Conservation (phyloP, 2,888 invertebrate species). For the Pyrgus malvae region DNA sequence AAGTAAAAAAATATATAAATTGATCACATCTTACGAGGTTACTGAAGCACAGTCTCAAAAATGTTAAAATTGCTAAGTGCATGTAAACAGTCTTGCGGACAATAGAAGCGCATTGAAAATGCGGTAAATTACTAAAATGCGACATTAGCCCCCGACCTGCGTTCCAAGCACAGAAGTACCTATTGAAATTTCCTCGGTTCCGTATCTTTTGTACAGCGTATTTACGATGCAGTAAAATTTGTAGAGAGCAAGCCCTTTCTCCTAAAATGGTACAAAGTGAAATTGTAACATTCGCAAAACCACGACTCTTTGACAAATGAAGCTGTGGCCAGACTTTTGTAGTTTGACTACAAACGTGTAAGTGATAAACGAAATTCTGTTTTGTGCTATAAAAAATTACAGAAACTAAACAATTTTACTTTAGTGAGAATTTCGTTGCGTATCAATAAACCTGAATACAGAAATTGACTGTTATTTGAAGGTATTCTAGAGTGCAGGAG, state of each 20-base stretch:
- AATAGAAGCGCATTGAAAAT: slow-evolving; percentile 1
- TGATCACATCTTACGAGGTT: no score
- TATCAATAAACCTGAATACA: no score
- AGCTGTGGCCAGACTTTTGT: neutral
- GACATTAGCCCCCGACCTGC: neutral
- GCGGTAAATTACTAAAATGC: slow-evolving; percentile 1
- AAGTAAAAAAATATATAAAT: no score
- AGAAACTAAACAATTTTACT: no score
- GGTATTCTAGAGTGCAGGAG: no score
- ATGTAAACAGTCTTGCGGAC: neutral
- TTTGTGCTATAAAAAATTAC: no score
- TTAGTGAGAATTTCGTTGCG: no score
- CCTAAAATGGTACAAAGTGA: slow-evolving; percentile 6
- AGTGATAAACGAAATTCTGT: no score
- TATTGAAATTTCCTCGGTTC: slow-evolving; percentile 3
- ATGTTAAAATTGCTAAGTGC: no score
- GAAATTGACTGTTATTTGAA: no score
- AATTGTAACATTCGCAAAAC: slow-evolving; percentile 4
- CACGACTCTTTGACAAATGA: slow-evolving; percentile 9
- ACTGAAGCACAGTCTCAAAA: no score
- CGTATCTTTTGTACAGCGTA: neutral
- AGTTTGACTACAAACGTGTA: no score
- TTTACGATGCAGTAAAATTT: slow-evolving; percentile 8
- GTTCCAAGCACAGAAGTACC: neutral
- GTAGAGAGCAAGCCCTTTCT: slow-evolving; percentile 1